phyloP scores from a whole-genome alignment of 2,888 invertebrate genomes.

The Erebia aethiops region DNA sequence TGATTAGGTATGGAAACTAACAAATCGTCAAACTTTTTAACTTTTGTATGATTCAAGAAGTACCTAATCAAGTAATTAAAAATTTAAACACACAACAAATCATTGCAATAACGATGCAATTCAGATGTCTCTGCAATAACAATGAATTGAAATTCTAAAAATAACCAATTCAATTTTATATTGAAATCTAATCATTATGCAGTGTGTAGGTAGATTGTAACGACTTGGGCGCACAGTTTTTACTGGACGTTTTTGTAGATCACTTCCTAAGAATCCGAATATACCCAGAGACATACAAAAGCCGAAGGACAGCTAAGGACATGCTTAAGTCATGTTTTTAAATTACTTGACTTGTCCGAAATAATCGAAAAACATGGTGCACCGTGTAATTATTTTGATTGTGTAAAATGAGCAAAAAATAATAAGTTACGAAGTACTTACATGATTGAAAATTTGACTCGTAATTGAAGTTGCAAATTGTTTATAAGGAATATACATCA shows the following conservation, averaged over 20 bases:
- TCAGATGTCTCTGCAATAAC: conserved; percentile 7
- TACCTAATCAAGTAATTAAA: neutral
- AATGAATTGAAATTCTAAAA: conserved; percentile 20
- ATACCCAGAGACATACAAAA: conserved; percentile 3
- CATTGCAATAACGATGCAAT: neutral
- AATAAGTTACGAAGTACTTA: neutral
- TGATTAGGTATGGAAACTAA: no score
- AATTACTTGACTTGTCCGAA: conserved; percentile 17
- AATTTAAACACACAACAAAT: neutral
- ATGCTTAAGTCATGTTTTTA: conserved; percentile 15
- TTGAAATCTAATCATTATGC: conserved; percentile 26
- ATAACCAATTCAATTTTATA: conserved; percentile 18
- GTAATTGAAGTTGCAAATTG: conserved; percentile 4
- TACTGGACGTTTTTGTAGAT: conserved; percentile 18
- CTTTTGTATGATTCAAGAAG: neutral
- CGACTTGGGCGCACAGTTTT: conserved; percentile 13
- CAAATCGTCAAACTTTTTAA: no score
- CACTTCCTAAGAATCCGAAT: conserved; percentile 20
- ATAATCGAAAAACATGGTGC: conserved; percentile 7
- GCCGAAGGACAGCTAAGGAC: conserved; percentile 15
- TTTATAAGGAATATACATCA: neutral
- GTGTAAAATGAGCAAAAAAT: conserved; percentile 17
- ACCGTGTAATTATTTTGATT: conserved; percentile 18
- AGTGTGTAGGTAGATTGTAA: conserved; percentile 27
- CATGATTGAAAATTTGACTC: conserved; percentile 17